Conservation (phyloP, 2,113 vertebrate genomes). For the Trochalopteron elliotii region DNA sequence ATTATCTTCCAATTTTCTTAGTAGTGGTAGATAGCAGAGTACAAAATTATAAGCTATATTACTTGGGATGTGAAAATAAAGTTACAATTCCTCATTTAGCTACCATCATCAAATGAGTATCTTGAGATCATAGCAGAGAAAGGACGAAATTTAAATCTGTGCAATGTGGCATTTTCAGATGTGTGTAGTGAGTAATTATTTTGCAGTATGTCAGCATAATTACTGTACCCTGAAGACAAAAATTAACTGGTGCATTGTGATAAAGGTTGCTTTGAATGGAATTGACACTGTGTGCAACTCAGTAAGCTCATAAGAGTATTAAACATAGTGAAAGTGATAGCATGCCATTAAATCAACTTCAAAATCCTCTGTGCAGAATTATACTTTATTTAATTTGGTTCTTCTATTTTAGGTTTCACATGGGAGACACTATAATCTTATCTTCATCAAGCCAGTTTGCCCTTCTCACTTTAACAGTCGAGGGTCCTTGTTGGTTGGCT, state of each 20-base stretch:
- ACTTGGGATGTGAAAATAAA: neutral
- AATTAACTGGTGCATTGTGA: neutral
- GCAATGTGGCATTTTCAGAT: neutral
- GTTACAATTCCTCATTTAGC: neutral
- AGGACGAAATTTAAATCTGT: neutral
- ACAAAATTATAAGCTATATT: neutral
- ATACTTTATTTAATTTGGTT: conserved; percentile 44
- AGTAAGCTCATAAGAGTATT: neutral
- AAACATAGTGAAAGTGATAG: neutral
- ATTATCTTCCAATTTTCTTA: neutral
- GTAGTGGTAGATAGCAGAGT: neutral
- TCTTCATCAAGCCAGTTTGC: conserved; percentile 50
- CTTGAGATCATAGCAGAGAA: neutral
- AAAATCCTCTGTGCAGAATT: neutral
- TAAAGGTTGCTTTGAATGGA: neutral
- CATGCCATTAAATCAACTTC: conserved; percentile 5
- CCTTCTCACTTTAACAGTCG: conserved; percentile 15
- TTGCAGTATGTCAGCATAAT: neutral
- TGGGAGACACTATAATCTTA: conserved; percentile 28
- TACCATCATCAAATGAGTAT: neutral
- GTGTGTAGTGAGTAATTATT: neutral
- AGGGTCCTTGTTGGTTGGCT: neutral
- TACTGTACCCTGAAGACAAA: neutral
- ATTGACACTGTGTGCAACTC: neutral
- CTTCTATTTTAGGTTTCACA: conserved; percentile 41